These are phyloP conservation scores for Druon quercuslanigerum DNA, from an alignment of 1,140 invertebrate genomes.

Conservation along the genomic window DNA sequence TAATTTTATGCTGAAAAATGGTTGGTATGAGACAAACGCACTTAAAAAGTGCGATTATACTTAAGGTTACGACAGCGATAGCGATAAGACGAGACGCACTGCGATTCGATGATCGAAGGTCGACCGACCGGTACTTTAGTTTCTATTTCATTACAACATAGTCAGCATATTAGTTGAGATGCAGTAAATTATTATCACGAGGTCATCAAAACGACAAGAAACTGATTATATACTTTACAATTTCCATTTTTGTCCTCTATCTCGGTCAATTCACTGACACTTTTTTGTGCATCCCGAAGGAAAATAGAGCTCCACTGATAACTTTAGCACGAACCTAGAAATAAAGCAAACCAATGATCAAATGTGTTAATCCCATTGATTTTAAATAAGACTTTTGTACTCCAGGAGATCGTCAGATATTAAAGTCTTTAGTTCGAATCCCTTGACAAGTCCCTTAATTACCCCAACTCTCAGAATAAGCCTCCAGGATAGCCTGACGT, in stretches of 20 bases:
- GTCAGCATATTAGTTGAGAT: slow-evolving; percentile 3
- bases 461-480: no score
- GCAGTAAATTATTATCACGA: slow-evolving; percentile 19
- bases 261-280: not conserved
- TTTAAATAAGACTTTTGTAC: no score
- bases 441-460: no score
- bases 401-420: no score
- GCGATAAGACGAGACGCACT: slow-evolving; percentile 54
- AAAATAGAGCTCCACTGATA: not conserved
- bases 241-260: not conserved
- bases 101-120: slow-evolving; percentile 55
- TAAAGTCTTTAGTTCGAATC: no score
- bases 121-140: slow-evolving; percentile 51
- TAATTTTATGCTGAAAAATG: slow-evolving; percentile 42
- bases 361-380: no score
- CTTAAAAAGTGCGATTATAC: slow-evolving; percentile 48
- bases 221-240: slow-evolving; percentile 13
- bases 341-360: no score
- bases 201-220: slow-evolving; percentile 5
- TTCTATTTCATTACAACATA: slow-evolving; percentile 40
- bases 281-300: not conserved
- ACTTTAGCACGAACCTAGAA: not conserved
- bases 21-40: slow-evolving; percentile 44
- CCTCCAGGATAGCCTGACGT: no score
- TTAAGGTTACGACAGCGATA: slow-evolving; percentile 56